Percentiles rank a stretch among this genome's conserved stretches.
Evolutionary conservation across 2,113 vertebrate species (phyloP).

Genomic region (Zootoca vivipara): DNA sequence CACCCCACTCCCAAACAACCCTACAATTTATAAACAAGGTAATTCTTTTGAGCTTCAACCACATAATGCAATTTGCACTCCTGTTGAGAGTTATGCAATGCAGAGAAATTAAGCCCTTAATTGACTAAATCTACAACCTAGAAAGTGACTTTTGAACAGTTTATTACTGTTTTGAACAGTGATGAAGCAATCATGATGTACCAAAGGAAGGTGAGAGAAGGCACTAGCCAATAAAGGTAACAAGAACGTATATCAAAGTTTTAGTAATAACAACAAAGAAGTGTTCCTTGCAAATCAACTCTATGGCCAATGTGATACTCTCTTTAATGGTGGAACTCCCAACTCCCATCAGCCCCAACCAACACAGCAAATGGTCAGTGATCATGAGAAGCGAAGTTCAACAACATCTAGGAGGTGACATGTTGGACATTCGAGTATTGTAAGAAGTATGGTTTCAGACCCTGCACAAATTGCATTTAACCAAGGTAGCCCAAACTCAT

Average conservation of each 20-base stretch:
- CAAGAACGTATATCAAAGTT: neutral
- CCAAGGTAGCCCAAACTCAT: neutral
- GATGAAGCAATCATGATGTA: neutral
- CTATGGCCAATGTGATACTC: no score
- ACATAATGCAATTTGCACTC: neutral
- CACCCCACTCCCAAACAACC: neutral
- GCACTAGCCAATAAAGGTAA: neutral
- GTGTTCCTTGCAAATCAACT: no score
- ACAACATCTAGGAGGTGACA: no score
- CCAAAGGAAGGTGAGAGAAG: neutral
- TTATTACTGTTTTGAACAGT: neutral
- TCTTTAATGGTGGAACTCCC: no score
- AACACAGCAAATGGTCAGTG: no score
- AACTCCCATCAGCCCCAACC: no score
- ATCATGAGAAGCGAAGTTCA: no score
- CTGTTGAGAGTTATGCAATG: slow-evolving; percentile 13
- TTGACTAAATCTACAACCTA: slow-evolving; percentile 9
- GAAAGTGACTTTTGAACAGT: neutral
- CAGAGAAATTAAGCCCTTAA: neutral
- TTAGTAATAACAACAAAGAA: neutral
- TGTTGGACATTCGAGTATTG: neutral
- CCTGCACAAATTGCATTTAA: neutral
- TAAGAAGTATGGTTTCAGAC: neutral
- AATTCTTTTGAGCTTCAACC: neutral
- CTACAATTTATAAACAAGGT: neutral